Percentiles rank a stretch among this genome's conserved stretches.
These are phyloP conservation scores for Dunckerocampus dactyliophorus DNA, from an alignment of 2,113 vertebrate species.

Conservation along the genomic window DNA sequence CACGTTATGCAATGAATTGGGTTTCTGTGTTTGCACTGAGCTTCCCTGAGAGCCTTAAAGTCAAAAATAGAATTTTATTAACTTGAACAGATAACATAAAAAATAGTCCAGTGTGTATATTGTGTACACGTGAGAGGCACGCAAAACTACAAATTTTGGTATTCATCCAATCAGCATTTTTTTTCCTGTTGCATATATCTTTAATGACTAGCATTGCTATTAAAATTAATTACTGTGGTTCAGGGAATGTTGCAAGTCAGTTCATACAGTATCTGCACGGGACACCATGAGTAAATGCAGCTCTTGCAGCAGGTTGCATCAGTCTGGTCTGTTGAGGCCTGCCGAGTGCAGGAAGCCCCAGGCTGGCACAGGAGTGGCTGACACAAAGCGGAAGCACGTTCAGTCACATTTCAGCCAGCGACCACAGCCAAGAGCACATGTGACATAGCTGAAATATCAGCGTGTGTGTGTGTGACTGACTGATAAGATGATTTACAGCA, in stretches of 20 bases:
- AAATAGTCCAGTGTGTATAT: too few relatives aligned
- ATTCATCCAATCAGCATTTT: too few relatives aligned
- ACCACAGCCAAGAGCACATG: slow-evolving; percentile 42
- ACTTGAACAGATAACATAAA: too few relatives aligned
- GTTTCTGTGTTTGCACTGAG: not conserved
- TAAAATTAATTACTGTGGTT: too few relatives aligned
- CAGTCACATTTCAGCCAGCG: slow-evolving; percentile 23
- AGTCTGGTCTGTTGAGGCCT: slow-evolving; percentile 27
- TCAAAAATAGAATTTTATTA: too few relatives aligned
- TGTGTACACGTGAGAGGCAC: too few relatives aligned
- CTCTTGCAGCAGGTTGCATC: slow-evolving; percentile 67
- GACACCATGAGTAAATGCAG: slow-evolving; percentile 5
- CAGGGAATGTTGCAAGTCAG: slow-evolving; percentile 8
- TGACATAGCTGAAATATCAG: slow-evolving; percentile 32
- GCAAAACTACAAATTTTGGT: too few relatives aligned
- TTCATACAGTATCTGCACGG: slow-evolving; percentile 1
- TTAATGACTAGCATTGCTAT: too few relatives aligned
- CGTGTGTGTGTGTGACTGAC: slow-evolving; percentile 4
- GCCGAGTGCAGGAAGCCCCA: slow-evolving; percentile 5
- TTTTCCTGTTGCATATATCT: too few relatives aligned
- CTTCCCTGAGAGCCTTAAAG: not conserved
- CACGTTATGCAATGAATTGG: slow-evolving; percentile 28
- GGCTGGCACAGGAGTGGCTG: not conserved
- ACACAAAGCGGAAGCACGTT: slow-evolving; percentile 18
- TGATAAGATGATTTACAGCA: slow-evolving; percentile 47